Conservation (phyloP, 2,113 vertebrate genomes). For the Eurypyga helias region DNA sequence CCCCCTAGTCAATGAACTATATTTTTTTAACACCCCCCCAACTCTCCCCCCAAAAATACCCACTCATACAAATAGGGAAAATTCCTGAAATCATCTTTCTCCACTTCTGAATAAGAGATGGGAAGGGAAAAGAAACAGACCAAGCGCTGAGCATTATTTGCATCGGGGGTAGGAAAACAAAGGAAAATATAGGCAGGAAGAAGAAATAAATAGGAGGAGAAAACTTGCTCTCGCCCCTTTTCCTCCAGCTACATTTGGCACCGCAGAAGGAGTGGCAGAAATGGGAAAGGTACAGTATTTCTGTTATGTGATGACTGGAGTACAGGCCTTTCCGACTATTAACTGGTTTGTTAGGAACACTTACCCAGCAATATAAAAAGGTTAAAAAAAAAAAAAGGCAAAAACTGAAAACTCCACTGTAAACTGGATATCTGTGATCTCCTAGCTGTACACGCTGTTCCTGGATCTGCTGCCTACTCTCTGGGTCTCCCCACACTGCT, state of each 20-base stretch:
- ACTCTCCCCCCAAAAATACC: background rate
- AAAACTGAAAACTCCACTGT: conserved; percentile 16
- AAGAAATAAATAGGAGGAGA: background rate
- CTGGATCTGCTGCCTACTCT: conserved; percentile 21
- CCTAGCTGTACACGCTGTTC: background rate
- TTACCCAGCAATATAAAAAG: conserved; percentile 33
- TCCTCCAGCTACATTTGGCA: conserved; percentile 47
- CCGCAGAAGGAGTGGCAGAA: background rate
- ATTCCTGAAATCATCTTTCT: conserved; percentile 2
- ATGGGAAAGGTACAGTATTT: background rate
- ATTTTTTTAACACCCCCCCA: background rate
- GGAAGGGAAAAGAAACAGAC: background rate
- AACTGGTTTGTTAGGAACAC: conserved; percentile 1
- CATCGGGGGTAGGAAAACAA: background rate
- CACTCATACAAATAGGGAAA: background rate
- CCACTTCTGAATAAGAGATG: background rate
- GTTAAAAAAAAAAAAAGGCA: background rate
- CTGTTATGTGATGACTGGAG: background rate
- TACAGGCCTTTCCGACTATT: background rate
- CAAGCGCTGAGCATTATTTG: conserved; percentile 15
- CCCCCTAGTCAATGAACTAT: background rate
- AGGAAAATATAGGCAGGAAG: background rate
- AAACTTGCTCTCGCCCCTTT: background rate
- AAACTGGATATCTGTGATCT: conserved; percentile 29
- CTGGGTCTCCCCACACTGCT: background rate